Percentiles rank a stretch among this genome's conserved stretches.
Evolutionary conservation across 2,797 vertebrate species (phyloP).

Genomic region (Myripristis jacobus): DNA sequence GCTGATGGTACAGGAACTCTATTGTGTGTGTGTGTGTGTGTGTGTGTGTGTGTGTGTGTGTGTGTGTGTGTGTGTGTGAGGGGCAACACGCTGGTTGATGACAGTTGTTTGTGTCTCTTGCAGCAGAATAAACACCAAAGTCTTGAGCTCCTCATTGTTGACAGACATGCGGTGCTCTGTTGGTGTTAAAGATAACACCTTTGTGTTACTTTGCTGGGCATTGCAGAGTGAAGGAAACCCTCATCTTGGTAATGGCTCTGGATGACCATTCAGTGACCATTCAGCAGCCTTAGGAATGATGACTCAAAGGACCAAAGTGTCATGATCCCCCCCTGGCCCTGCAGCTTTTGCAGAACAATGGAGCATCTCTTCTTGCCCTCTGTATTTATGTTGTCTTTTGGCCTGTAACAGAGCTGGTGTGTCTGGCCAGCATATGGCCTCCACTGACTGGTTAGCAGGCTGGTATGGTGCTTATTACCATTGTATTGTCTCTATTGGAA

Average conservation of each 20-base stretch:
- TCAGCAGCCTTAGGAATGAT: constrained; percentile 50
- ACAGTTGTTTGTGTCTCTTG: constrained; percentile 39
- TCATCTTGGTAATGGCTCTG: constrained; percentile 45
- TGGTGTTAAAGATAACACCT: constrained; percentile 67
- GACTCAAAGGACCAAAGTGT: constrained; percentile 64
- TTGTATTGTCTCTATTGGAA: constrained; percentile 60
- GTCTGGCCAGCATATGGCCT: constrained; percentile 79
- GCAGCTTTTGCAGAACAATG: constrained; percentile 72
- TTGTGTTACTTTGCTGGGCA: constrained; percentile 42
- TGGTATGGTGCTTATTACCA: constrained; percentile 57
- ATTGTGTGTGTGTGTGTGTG: constrained; percentile 7
- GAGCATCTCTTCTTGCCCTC: constrained; percentile 64
- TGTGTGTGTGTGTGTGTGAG: neutral
- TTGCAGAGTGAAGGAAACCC: no score
- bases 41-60: constrained; percentile 4
- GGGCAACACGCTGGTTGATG: constrained; percentile 8
- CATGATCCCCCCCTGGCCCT: constrained; percentile 42
- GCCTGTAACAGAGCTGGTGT: constrained; percentile 68
- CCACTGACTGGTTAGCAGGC: constrained; percentile 57
- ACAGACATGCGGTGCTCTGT: constrained; percentile 42
- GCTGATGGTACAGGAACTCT: neutral
- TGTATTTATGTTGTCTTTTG: constrained; percentile 62
- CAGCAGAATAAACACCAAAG: constrained; percentile 58
- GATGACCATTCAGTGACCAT: constrained; percentile 52
- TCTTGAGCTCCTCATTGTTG: constrained; percentile 43